Evolutionary conservation across 2,888 invertebrate genomes (phyloP).

Genomic region (Macrosiphum euphorbiae): DNA sequence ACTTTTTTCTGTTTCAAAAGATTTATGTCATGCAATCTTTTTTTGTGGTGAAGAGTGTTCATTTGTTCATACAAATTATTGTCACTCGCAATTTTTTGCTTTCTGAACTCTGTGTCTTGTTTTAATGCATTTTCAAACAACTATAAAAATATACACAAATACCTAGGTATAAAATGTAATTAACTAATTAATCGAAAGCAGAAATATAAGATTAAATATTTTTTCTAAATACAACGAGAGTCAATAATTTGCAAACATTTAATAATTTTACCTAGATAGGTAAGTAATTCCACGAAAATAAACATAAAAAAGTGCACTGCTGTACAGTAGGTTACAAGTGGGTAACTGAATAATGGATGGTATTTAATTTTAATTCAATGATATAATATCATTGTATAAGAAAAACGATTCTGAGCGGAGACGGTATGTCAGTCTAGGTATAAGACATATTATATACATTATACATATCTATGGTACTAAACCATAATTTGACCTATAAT

Average conservation of each 20-base stretch:
- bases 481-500: too few relatives aligned
- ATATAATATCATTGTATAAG: too few relatives aligned
- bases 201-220: not conserved
- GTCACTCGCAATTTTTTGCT: conserved; percentile 8
- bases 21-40: conserved; percentile 43
- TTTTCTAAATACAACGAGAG: not conserved
- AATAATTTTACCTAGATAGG: not conserved
- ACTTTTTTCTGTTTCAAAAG: conserved; percentile 50
- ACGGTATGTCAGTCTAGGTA: too few relatives aligned
- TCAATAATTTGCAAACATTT: not conserved
- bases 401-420: too few relatives aligned
- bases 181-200: not conserved
- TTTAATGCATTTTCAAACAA: conserved; percentile 66
- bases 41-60: conserved; percentile 41
- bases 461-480: too few relatives aligned
- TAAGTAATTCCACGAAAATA: not conserved
- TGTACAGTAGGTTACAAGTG: too few relatives aligned
- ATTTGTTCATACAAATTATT: conserved; percentile 55
- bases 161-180: not conserved
- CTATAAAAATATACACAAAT: conserved; percentile 66
- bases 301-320: too few relatives aligned
- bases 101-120: conserved; percentile 65
- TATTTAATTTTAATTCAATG: too few relatives aligned
- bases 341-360: too few relatives aligned
- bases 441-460: too few relatives aligned